These are phyloP conservation scores for Lasioglossum morio DNA, from an alignment of 2,888 invertebrate species.

Conservation along the genomic window DNA sequence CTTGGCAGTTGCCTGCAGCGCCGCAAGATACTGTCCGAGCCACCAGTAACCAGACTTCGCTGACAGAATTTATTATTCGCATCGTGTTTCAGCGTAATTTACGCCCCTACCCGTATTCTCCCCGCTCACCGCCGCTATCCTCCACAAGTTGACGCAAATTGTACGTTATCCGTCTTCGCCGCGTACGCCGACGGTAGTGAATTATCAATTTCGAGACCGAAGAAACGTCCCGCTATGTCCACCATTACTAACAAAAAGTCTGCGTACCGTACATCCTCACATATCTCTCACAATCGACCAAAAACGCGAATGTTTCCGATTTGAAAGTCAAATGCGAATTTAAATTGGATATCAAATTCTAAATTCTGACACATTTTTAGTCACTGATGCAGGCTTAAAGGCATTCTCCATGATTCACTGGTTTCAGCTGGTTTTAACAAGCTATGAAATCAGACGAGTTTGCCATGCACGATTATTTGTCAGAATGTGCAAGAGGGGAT, in stretches of 20 bases:
- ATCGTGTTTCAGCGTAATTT: slow-evolving; percentile 58
- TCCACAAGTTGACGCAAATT: slow-evolving; percentile 47
- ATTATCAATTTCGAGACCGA: slow-evolving; percentile 46
- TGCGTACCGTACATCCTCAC: background rate
- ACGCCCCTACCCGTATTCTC: slow-evolving; percentile 27
- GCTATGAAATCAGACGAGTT: background rate
- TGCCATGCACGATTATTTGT: background rate
- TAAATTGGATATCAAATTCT: background rate
- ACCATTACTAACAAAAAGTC: background rate
- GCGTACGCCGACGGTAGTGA: slow-evolving; percentile 11
- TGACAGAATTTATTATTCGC: slow-evolving; percentile 64
- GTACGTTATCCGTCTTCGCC: slow-evolving; percentile 51
- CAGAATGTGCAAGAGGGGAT: background rate
- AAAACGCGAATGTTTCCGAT: slow-evolving; percentile 3
- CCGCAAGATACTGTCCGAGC: slow-evolving; percentile 45
- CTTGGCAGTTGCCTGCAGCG: slow-evolving; percentile 38
- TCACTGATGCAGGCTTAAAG: background rate
- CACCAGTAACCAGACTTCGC: slow-evolving; percentile 41
- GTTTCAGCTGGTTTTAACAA: background rate
- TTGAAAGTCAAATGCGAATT: slow-evolving; percentile 12
- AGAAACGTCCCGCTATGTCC: slow-evolving; percentile 8
- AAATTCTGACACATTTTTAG: slow-evolving; percentile 3
- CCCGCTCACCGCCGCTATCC: slow-evolving; percentile 10
- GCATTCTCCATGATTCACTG: background rate
- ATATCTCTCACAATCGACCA: background rate